Evolutionary conservation across 1,140 invertebrate genomes (phyloP).

Genomic region (Chironomus tepperi): DNA sequence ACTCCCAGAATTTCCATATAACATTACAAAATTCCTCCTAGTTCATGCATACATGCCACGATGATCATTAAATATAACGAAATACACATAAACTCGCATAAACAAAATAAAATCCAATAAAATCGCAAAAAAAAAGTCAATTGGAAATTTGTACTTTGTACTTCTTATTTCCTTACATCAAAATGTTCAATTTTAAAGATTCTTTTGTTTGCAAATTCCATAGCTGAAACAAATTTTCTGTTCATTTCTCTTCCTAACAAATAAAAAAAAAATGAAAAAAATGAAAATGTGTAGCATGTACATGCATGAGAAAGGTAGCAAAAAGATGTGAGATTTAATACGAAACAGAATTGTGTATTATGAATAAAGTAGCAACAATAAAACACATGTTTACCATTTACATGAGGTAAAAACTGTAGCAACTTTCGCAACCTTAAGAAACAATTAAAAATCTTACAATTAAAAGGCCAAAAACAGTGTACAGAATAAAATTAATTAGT

Average conservation of each 20-base stretch:
- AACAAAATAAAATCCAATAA: too few species aligned
- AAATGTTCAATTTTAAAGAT: background rate
- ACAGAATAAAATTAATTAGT: slow-evolving; percentile 19
- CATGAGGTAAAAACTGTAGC: background rate
- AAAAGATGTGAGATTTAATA: too few species aligned
- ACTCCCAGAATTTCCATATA: too few species aligned
- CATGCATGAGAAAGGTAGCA: background rate
- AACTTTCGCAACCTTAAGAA: background rate
- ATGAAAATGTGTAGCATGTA: background rate
- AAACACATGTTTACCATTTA: slow-evolving; percentile 22
- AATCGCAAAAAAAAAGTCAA: background rate
- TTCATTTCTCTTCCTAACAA: background rate
- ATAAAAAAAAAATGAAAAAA: background rate
- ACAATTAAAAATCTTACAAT: slow-evolving; percentile 1
- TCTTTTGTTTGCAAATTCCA: slow-evolving; percentile 23
- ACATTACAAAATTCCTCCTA: too few species aligned
- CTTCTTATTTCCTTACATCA: background rate
- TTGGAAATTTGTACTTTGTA: slow-evolving; percentile 7
- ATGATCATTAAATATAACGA: background rate
- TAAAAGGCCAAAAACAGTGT: background rate
- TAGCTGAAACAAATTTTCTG: slow-evolving; percentile 1
- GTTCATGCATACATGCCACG: too few species aligned
- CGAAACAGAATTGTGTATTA: background rate
- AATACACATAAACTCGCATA: background rate
- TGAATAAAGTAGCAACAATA: background rate